Conservation (phyloP, 2,113 vertebrate species). For the Etia nguti region DNA sequence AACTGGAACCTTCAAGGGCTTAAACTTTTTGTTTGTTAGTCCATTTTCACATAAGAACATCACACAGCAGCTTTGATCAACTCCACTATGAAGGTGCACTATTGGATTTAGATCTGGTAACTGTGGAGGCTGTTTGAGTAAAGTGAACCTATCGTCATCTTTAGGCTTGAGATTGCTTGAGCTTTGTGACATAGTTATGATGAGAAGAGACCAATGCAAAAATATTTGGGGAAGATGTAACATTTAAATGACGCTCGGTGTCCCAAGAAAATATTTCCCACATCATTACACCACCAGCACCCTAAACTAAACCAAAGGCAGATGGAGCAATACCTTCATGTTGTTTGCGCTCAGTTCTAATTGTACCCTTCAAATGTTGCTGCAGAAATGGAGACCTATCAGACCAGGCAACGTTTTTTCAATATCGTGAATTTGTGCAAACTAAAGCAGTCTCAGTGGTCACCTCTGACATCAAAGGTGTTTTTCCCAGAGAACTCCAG, state of each 20-base stretch:
- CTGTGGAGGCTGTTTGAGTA: not conserved
- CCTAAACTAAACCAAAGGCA: not conserved
- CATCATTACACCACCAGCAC: not conserved
- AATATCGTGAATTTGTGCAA: fast-evolving
- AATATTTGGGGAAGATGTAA: not conserved
- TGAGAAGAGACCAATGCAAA: not conserved
- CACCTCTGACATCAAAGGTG: not conserved
- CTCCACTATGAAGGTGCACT: no score
- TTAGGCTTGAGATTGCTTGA: not conserved
- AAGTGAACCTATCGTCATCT: not conserved
- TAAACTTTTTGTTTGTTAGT: not conserved
- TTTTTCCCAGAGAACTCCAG: not conserved
- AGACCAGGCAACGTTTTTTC: not conserved
- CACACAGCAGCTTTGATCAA: not conserved
- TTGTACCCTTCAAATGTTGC: not conserved
- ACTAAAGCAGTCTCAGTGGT: fast-evolving
- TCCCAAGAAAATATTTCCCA: not conserved
- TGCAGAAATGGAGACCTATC: not conserved
- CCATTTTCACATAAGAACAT: not conserved
- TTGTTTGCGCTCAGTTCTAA: not conserved
- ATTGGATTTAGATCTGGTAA: not conserved
- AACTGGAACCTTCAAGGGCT: not conserved
- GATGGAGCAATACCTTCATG: not conserved
- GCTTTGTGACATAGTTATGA: not conserved
- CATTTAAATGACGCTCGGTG: not conserved